Base-by-base conservation (phyloP, 2,888 invertebrate genomes). In the Timema cristinae region DNA sequence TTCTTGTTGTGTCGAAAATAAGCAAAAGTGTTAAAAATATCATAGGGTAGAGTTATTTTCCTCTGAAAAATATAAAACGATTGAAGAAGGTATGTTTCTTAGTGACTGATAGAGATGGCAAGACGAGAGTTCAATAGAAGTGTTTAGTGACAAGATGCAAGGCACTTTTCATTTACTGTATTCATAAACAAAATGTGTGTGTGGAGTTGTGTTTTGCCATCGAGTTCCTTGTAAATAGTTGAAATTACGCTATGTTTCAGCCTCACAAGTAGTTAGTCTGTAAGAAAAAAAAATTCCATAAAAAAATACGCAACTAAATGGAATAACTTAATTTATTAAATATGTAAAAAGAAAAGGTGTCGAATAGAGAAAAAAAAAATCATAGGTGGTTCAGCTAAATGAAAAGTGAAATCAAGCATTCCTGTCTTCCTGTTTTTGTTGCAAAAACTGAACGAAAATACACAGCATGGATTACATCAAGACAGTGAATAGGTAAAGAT, bases 181-280 rank as follows among this genome's bases (percentile, higher is more conserved):
- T 61, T 61, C 47, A 61, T 47, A 47, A 61, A 61, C 51, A 16
- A 51, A 52, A 50, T 50, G 59, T 49, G 63, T n/a, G n/a, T 50
- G 67, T 13, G 51, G 50, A 50, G 66, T 67, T 52, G 67, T 67
- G 71, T 71, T 63, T 66, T 69, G 67, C 71, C 68, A 67, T 68
- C 70, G 70, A 75, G 74, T 75, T 75, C 74, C 74, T 75, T 75
- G 75, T 75, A 75, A 72, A 74, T 75, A 75, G 68, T 67, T 56
- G 50, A 54, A 74, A 69, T 66, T 68, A 71, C 71, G 73, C 75
- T 75, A 75, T 75, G 75, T 74, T 75, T 75, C 75, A 75, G 75
- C 75, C 75, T 75, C 75, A 66, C 15, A 67, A 32, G 48, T 73
- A 71, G 66, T 66, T 69, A 69, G 56, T 16, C 51, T 69, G 49